Evolutionary conservation across 2,113 vertebrate genomes (phyloP), one percentile per base, ranked within the genome.

Genomic region (Rhinoderma darwinii): DNA sequence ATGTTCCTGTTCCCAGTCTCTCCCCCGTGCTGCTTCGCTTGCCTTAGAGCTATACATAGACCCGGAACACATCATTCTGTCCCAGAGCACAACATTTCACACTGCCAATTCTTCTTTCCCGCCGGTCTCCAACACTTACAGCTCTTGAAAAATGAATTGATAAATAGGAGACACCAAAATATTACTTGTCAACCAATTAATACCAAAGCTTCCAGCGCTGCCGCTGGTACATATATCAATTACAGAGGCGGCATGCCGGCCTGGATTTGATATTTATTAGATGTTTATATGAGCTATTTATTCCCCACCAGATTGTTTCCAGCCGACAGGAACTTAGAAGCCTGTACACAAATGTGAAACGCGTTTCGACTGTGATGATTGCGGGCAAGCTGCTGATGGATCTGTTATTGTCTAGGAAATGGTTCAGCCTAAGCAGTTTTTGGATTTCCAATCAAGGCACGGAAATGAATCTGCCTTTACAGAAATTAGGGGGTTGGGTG

Each of bases 51-150:
- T n/a, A 56, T 74, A 54, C 37, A 84, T 25, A 72, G 61, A 54
- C 11, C 12, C n/a, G 22, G 82, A 54, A 74, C 82, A 74, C 44
- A 15, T 50, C 5, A 56, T 84, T 51, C 82, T 32, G 27, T 84
- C 32, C 44, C 4, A 12, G n/a, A 20, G 32, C 17, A 51, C 41
- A 51, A 66, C 72, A 8, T 2, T 12, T 20, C 15, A 35, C 27
- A 1, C 32, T 43, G 79, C 56, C 56, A 44, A 25, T 27, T 63
- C 9, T 1, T 72, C 68, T 72, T n/a, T n/a, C n/a, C 17, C 51
- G 9, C 9, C 54, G 15, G 35, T 35, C 9, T 61, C 54, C 5
- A 27, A 25, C 10, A 41, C 20, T 25, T 20, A 20, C 77, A 59
- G 22, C 15, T 54, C 54, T 56, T 81, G 22, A 47, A 54, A 51